A percentile compares a stretch with the other conserved stretches of the same genome.
These are phyloP conservation scores for Carabus problematicus DNA, from an alignment of 2,888 invertebrate genomes.

Conservation along the genomic window DNA sequence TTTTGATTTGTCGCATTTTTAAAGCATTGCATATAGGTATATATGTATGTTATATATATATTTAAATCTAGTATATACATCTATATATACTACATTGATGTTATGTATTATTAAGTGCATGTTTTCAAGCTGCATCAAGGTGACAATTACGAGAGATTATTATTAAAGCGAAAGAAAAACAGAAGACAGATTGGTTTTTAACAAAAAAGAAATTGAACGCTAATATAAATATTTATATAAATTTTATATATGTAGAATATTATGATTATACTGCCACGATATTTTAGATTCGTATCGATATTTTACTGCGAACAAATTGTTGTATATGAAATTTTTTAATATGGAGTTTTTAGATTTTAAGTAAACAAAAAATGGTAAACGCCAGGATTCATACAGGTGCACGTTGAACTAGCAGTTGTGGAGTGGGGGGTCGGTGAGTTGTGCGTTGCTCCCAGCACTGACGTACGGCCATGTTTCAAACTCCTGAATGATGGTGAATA, in stretches of 20 bases:
- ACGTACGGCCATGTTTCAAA: slow-evolving; percentile 26
- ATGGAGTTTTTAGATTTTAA: slow-evolving; percentile 25
- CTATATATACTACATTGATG: no score
- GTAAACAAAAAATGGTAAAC: no score
- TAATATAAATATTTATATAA: slow-evolving; percentile 39
- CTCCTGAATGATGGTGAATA: no score
- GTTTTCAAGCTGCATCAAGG: slow-evolving; percentile 6
- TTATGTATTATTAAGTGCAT: not conserved
- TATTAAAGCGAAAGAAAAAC: slow-evolving; percentile 11
- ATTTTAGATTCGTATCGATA: slow-evolving; percentile 25
- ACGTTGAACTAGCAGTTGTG: no score
- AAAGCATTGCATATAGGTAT: slow-evolving; percentile 31
- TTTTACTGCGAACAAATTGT: slow-evolving; percentile 35
- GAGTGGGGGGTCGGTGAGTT: slow-evolving; percentile 5
- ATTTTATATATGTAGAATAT: slow-evolving; percentile 35
- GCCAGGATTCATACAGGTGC: not conserved
- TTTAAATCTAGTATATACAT: no score
- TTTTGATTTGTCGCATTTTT: slow-evolving; percentile 34
- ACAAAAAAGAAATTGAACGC: slow-evolving; percentile 21
- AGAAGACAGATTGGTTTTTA: slow-evolving; percentile 25
- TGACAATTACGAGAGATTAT: not conserved
- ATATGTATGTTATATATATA: slow-evolving; percentile 34
- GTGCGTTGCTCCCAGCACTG: slow-evolving; percentile 18
- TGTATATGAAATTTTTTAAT: slow-evolving; percentile 36
- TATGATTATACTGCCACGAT: slow-evolving; percentile 38